phyloP scores from a whole-genome alignment of 2,888 invertebrate species.

The Drosophila parthenogenetica region DNA sequence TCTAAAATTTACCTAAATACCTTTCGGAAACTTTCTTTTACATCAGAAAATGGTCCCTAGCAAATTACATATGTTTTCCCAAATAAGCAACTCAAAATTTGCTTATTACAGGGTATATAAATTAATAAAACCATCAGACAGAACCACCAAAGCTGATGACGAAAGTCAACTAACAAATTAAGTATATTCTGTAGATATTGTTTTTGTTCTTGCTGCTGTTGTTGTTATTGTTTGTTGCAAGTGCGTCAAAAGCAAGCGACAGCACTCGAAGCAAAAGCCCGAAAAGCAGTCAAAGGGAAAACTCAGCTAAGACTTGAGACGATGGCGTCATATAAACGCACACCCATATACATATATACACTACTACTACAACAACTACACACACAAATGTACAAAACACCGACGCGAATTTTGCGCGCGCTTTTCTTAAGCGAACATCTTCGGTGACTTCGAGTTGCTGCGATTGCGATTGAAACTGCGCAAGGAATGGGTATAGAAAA shows the following conservation, averaged over 20 bases:
- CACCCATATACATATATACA: conserved; percentile 14
- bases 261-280: conserved; percentile 37
- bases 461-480: conserved; percentile 52
- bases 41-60: too few species aligned
- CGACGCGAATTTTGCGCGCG: conserved; percentile 77
- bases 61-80: too few species aligned
- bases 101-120: conserved; percentile 35
- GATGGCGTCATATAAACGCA: conserved; percentile 52
- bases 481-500: conserved; percentile 5
- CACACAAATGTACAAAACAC: not conserved
- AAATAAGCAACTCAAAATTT: conserved; percentile 2
- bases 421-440: conserved; percentile 78
- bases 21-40: too few species aligned
- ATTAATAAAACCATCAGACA: conserved; percentile 45
- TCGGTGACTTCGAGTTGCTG: conserved; percentile 58
- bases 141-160: conserved; percentile 53
- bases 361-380: too few species aligned
- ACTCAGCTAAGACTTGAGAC: conserved; percentile 57
- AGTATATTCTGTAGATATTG: conserved; percentile 36
- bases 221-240: conserved; percentile 41
- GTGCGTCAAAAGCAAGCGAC: conserved; percentile 47
- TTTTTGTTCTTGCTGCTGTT: conserved; percentile 17
- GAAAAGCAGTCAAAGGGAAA: conserved; percentile 51
- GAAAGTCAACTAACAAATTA: conserved; percentile 63
- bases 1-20: too few species aligned